A percentile compares a stretch with the other conserved stretches of the same genome.
These are phyloP conservation scores for Stomatorhinus walkeri DNA, from an alignment of 2,797 vertebrate genomes.

Conservation along the genomic window DNA sequence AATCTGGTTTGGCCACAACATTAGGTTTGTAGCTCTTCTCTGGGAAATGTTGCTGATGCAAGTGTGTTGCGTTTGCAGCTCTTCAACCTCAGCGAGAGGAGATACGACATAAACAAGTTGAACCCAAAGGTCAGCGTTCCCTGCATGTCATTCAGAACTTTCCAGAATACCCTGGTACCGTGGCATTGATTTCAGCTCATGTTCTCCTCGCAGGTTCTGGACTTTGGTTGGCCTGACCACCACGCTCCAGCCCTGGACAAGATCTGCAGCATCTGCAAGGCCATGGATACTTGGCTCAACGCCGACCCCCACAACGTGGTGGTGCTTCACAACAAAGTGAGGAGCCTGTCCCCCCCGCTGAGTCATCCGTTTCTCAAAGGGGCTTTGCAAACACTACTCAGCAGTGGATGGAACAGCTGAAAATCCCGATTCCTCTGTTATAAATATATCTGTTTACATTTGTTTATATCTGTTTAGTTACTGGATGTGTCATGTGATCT, in stretches of 20 bases:
- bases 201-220: constrained; percentile 70
- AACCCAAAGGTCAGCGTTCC: constrained; percentile 78
- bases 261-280: constrained; percentile 97
- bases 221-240: constrained; percentile 94
- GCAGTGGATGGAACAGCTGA: background rate
- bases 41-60: background rate
- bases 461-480: background rate
- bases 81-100: constrained; percentile 91
- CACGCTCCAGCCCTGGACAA: constrained; percentile 93
- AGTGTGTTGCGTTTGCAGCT: constrained; percentile 59
- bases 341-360: constrained; percentile 25
- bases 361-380: background rate
- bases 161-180: background rate
- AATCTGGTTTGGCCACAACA: background rate
- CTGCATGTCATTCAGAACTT: background rate
- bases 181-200: background rate
- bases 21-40: background rate
- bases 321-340: constrained; percentile 93
- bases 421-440: background rate
- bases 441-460: constrained; percentile 1
- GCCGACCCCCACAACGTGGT: constrained; percentile 81
- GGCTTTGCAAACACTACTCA: background rate
- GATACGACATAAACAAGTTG: constrained; percentile 80
- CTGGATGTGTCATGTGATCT: background rate
- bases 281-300: constrained; percentile 96